Evolutionary conservation across 2,797 vertebrate genomes (phyloP), one percentile per base, ranked within the genome.

Genomic region (Delichon dasypus): DNA sequence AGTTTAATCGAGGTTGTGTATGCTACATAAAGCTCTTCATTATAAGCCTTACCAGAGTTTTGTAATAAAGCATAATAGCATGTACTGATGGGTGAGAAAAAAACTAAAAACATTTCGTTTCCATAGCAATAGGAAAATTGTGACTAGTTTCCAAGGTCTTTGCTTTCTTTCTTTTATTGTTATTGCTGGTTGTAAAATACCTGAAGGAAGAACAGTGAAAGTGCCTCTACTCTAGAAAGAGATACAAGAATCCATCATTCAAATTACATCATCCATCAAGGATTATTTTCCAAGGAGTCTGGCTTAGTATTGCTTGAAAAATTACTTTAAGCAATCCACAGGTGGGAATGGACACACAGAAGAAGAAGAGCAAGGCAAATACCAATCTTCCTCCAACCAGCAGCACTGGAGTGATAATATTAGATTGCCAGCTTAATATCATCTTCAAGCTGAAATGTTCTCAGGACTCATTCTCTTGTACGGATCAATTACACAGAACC

Each of bases 1-100:
- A 70, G 61, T 76, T 90, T 47, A 82, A 82, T 47, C 2, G 3
- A 86, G 21, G 34, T 92, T 89, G 58, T 6, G 11, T 47, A 93
- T 90, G 27, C 57, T 92, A 83, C 48, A 71, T 67, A 80, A 93
- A 85, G 27, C 47, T 87, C 53, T 87, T 90, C 68, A 64, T 66
- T 85, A 42, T 55, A 89, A 87, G 70, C 42, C 79, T 68, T 91
- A 83, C 45, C 45, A 87, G 82, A 87, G 47, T 89, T 95, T 82
- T 91, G 79, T 80, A 95, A 95, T 85, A 83, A 94, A 83, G 36
- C 36, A 89, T 81, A 95, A 86, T 74, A 76, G 29, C 40, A 85
- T 34, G 13, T 20, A 71, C 55, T 78, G 75, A 73, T 71, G 30
- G 60, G 30, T 61, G 47, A 44, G 32, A 12, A 16, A 50, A 62